Conservation (phyloP, 2,888 invertebrate species). For the Erynnis tages region DNA sequence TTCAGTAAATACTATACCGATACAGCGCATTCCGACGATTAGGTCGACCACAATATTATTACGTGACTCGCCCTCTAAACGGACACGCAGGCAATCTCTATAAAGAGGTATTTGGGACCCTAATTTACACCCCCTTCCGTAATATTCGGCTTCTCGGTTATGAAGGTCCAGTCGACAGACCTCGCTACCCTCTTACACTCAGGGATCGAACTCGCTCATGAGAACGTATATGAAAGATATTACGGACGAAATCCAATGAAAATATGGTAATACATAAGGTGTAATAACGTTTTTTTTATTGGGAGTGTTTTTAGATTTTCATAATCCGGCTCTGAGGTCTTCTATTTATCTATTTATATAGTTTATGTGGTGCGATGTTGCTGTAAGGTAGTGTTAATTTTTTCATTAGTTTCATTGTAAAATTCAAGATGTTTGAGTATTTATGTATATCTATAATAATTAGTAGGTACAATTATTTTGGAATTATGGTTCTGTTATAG, state of each 20-base stretch:
- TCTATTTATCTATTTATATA: too few species aligned
- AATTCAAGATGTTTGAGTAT: too few species aligned
- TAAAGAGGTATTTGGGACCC: constrained; percentile 74
- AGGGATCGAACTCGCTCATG: constrained; percentile 13
- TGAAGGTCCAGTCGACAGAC: constrained; percentile 54
- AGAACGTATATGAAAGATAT: constrained; percentile 29
- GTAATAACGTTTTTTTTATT: constrained; percentile 24
- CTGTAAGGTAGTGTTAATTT: too few species aligned
- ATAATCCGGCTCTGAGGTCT: neutral
- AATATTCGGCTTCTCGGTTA: constrained; percentile 65
- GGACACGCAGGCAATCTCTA: constrained; percentile 68
- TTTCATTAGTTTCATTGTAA: too few species aligned
- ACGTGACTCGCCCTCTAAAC: constrained; percentile 69
- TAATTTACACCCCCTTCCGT: constrained; percentile 76
- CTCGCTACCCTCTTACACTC: constrained; percentile 44
- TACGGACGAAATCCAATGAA: constrained; percentile 28
- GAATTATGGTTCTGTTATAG: too few species aligned
- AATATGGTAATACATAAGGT: constrained; percentile 18
- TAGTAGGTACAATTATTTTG: too few species aligned
- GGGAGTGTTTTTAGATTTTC: constrained; percentile 11
- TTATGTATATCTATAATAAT: too few species aligned
- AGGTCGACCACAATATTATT: constrained; percentile 68
- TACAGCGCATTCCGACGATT: constrained; percentile 48
- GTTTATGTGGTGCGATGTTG: too few species aligned
- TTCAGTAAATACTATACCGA: constrained; percentile 52